Conservation (phyloP, 2,797 vertebrate genomes). For the Danio aesculapii region DNA sequence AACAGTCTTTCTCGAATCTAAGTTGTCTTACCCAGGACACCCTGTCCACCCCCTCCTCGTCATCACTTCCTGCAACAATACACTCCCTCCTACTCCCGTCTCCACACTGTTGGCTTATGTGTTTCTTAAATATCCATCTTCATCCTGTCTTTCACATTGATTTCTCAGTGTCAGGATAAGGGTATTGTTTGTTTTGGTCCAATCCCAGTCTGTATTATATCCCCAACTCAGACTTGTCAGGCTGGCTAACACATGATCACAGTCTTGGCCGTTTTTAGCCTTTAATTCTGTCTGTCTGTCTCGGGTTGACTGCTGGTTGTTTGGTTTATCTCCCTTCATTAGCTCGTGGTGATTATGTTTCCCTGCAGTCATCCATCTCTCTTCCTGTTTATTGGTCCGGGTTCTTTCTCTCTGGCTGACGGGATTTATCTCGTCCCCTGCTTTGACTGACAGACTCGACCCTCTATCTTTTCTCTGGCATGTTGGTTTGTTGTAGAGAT, state of each 20-base stretch:
- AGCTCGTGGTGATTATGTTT: conserved; percentile 28
- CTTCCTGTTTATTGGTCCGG: conserved; percentile 25
- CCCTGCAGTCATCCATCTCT: conserved; percentile 31
- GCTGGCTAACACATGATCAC: conserved; percentile 19
- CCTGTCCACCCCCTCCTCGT: background rate
- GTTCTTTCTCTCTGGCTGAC: conserved; percentile 23
- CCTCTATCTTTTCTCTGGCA: conserved; percentile 1
- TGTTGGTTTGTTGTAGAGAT: conserved; percentile 40
- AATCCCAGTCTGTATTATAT: background rate
- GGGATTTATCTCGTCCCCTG: conserved; percentile 14
- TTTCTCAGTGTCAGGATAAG: background rate
- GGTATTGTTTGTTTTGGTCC: background rate
- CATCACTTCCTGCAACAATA: background rate
- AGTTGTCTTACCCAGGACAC: conserved; percentile 38
- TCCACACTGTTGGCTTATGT: conserved; percentile 14
- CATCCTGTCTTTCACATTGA: background rate
- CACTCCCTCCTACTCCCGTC: background rate
- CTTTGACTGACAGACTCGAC: conserved; percentile 33
- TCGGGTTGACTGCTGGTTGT: conserved; percentile 10
- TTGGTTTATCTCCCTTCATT: conserved; percentile 37
- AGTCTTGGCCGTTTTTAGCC: background rate
- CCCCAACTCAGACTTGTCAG: background rate
- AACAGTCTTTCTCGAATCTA: conserved; percentile 39
- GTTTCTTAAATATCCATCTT: conserved; percentile 18
- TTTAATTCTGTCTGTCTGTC: conserved; percentile 29